Evolutionary conservation across 1,140 invertebrate genomes (phyloP), one percentile per base, ranked within the genome.

Genomic region (Panagrolaimus sp.): DNA sequence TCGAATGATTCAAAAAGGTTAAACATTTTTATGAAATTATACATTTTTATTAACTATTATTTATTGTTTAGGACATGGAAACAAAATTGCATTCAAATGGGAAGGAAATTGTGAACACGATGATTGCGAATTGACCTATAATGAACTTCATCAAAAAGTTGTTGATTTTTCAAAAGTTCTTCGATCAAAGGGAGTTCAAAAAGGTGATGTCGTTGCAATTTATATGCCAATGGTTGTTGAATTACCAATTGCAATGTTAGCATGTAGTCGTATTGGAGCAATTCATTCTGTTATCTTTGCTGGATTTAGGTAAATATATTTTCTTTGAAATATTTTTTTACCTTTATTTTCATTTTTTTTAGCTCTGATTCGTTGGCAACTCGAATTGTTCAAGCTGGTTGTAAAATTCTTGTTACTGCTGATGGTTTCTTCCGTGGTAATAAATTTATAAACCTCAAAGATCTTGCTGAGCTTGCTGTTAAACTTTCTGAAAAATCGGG

Each of bases 211-310:
- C 9, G 92, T 98, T 1, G 91, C 92, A 9, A 89, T 98, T 72
- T 98, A 98, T 82, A 95, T 98, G 91, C 95, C 96, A 11, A 98
- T 98, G 92, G 91, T 97, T 53, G 82, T 93, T 66, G 93, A 98
- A 85, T 85, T 93, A 20, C 89, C 92, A 0, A 88, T 97, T 16
- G 89, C 91, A 13, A 93, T 98, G 91, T 85, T 98, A 65, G 93
- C 93, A 0, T 97, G 94, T 83, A 90, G 92, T 9, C 88, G 88
- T 66, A 92, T 98, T 73, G 95, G 95, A 1, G 92, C 92, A 20
- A 87, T 97, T 66, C 95, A 98, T 85, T 94, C 92, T 31, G 89
- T 98, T 72, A 92, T 98, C 20, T 89, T 88, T 82, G 88, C 87
- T 45, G 88, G 88, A 13, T 88, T 88, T 74, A 57, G 51, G 51